Evolutionary conservation across 2,888 invertebrate genomes (phyloP), one percentile per base, ranked within the genome.

Genomic region (Criorhina ranunculi): DNA sequence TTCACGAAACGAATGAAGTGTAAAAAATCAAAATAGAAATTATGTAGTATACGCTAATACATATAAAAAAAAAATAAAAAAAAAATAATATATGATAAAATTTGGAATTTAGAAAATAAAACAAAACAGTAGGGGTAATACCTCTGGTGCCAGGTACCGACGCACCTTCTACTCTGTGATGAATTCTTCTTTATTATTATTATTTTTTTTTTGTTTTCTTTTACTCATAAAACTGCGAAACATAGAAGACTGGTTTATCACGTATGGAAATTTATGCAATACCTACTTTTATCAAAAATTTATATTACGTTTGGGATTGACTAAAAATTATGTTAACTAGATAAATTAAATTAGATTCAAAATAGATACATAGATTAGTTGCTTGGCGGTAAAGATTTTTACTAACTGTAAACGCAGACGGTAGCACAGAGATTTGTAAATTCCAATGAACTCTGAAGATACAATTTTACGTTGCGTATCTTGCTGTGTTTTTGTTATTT

Each of bases 201-300:
- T 35, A 12, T 17, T 24, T 33, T 31, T 6, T 33, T 37, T 69
- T 59, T 33, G 44, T 53, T 53, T 51, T 53, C 31, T 62, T 79
- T 72, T 11, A 37, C 59, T 49, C 17, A 17, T n/a, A 69, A 33
- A 69, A 44, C 15, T 12, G 29, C 9, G 19, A 5, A 49, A 44
- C 17, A 9, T 29, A 17, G 60, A 40, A 62, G 15, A 49, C 57
- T 29, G 42, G 37, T 77, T 44, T 17, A 57, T 69, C 12, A 31
- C 15, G 35, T 49, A 57, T 70, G 76, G 53, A 81, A 81, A 81
- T 64, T 70, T 64, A 70, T 76, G 69, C 76, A 51, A 76, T 29
- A 11, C 24, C 19, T 53, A 15, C 46, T 42, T 49, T 17, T 51
- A 6, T 15, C 42, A 46, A 8, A 5, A 29, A 9, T 37, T 66